Evolutionary conservation across 2,797 vertebrate species (phyloP), one percentile per base, ranked within the genome.

Genomic region (Gymnothorax javanicus): DNA sequence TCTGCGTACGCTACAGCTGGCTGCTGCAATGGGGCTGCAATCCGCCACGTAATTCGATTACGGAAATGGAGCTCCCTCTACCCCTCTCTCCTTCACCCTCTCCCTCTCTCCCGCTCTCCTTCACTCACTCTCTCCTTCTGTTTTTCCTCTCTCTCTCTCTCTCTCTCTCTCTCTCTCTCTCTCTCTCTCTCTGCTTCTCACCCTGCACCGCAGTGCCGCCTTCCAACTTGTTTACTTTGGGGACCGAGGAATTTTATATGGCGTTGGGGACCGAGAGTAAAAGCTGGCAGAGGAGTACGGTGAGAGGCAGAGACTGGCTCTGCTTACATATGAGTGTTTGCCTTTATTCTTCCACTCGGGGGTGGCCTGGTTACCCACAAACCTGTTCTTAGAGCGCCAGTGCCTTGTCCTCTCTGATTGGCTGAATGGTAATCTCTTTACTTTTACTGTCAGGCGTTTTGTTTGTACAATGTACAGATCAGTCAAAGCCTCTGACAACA

Each of bases 1-100:
- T 90, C 92, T 91, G 91, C 86, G 91, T 87, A 5, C 90, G 89
- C 92, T 91, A 93, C 87, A 89, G 95, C 93, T 93, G 82, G 94
- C 95, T 96, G 94, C 95, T 94, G 95, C 95, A 94, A 93, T 93
- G 91, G 92, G 93, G 94, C 94, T 92, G 89, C 89, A 91, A 95
- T 94, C 94, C 92, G 93, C 93, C 90, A 94, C 92, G 93, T 96
- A 96, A 97, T 96, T 93, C 90, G 93, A 97, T 98, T 97, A 97
- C 86, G 87, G 89, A 91, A 89, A 91, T 93, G 90, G 94, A 92
- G 95, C 87, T 75, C 86, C 83, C 92, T 94, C 93, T 91, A 93
- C 93, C 84, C 50, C 82, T 87, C 86, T 82, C 86, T n/a, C 85
- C 81, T 27, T 57, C 25, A 73, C 88, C 86, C 58, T 89, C 89